Conservation (phyloP, 1,140 invertebrate species). For the Drosophila lowei region DNA sequence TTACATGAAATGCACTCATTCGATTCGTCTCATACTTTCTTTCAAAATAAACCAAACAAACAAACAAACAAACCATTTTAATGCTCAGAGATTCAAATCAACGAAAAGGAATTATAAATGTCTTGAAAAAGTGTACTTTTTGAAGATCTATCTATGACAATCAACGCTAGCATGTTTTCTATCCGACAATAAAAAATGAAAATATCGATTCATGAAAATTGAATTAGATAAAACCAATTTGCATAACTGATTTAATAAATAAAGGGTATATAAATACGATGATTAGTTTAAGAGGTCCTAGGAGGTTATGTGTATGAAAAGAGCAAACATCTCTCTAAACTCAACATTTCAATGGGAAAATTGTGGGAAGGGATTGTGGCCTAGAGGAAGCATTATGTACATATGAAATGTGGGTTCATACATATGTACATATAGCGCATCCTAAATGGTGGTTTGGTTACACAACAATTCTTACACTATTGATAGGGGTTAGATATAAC, state of each 20-base stretch:
- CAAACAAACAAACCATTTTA: slow-evolving; percentile 8
- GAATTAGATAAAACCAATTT: no score
- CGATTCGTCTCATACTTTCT: slow-evolving; percentile 53
- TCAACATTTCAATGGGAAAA: no score
- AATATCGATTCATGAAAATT: neutral
- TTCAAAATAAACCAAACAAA: slow-evolving; percentile 25
- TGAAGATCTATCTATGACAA: slow-evolving; percentile 2
- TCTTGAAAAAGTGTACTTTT: neutral
- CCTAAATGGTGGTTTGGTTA: slow-evolving; percentile 67
- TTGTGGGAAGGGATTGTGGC: no score
- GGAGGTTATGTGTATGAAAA: no score
- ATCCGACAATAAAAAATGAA: neutral
- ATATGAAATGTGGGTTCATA: slow-evolving; percentile 2
- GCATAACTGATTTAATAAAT: no score
- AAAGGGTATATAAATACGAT: no score
- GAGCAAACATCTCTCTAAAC: no score
- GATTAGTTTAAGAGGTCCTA: no score
- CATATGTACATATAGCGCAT: slow-evolving; percentile 7
- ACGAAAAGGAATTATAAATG: neutral
- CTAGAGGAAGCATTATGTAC: slow-evolving; percentile 4
- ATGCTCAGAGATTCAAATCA: neutral
- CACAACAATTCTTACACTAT: slow-evolving; percentile 78
- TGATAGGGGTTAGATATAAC: slow-evolving; percentile 61
- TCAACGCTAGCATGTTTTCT: neutral
- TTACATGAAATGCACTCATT: slow-evolving; percentile 49